phyloP scores from a whole-genome alignment of 2,888 invertebrate genomes.

The Latheticus oryzae region DNA sequence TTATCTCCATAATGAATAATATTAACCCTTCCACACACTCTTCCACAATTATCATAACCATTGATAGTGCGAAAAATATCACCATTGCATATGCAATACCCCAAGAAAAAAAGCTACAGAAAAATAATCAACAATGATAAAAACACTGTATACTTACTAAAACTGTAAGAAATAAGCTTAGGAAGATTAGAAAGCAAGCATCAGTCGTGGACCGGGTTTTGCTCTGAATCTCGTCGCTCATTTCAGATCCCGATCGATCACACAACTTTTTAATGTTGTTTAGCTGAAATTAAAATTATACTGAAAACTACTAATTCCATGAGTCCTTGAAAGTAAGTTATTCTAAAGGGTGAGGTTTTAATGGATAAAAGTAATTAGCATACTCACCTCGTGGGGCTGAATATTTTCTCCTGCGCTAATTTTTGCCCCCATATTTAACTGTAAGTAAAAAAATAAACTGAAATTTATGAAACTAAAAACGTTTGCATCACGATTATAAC shows the following conservation, averaged over 20 bases:
- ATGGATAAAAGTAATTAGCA: conserved; percentile 26
- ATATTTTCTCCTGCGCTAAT: conserved; percentile 49
- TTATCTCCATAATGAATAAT: conserved; percentile 50
- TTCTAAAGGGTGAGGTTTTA: conserved; percentile 2
- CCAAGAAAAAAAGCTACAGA: conserved; percentile 55
- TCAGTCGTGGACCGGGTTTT: conserved; percentile 64
- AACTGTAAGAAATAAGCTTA: conserved; percentile 67
- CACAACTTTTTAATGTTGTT: conserved; percentile 33
- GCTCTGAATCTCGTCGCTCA: conserved; percentile 42
- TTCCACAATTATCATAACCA: conserved; percentile 75
- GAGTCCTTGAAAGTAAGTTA: no score
- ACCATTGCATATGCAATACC: conserved; percentile 67
- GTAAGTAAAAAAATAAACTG: conserved; percentile 11
- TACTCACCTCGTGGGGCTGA: conserved; percentile 51
- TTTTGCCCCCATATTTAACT: conserved; percentile 44
- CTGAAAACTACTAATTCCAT: no score
- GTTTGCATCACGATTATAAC: no score
- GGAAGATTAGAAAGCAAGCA: conserved; percentile 68
- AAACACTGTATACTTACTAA: conserved; percentile 71
- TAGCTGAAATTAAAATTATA: conserved; percentile 41
- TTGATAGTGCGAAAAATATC: conserved; percentile 71
- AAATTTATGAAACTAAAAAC: no score
- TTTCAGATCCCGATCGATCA: conserved; percentile 42
- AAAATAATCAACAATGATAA: conserved; percentile 19
- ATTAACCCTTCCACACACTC: conserved; percentile 72